Evolutionary conservation across 2,113 vertebrate genomes (phyloP).

Genomic region (Promerops cafer): DNA sequence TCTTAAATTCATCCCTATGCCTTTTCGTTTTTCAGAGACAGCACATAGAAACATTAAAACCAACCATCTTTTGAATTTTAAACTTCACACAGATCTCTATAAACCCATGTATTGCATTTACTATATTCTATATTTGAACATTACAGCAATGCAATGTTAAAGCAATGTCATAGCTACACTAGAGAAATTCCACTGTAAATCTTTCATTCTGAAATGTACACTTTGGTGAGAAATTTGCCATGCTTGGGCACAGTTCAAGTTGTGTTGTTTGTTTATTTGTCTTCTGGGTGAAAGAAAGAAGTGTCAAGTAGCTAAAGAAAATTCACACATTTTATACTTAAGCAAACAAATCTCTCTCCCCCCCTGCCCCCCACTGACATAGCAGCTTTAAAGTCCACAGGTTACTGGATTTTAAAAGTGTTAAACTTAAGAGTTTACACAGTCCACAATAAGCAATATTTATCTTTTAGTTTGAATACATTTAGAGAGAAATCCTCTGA

Average conservation of each 20-base stretch:
- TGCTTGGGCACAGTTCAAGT: background rate
- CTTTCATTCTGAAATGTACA: background rate
- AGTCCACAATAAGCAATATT: background rate
- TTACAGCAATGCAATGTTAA: slow-evolving; percentile 30
- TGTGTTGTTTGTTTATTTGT: slow-evolving; percentile 24
- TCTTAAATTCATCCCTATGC: background rate
- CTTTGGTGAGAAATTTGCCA: background rate
- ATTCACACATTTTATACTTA: background rate
- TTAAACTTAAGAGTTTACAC: background rate
- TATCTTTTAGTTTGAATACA: background rate
- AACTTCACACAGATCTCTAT: slow-evolving; percentile 11
- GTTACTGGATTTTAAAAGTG: background rate
- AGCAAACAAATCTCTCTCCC: background rate
- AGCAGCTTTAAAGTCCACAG: background rate
- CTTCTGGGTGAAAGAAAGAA: background rate
- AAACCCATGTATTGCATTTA: background rate
- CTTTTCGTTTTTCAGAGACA: background rate
- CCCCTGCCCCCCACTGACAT: accelerated
- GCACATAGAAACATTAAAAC: background rate
- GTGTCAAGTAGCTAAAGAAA: background rate
- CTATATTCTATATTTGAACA: background rate
- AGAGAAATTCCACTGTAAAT: background rate
- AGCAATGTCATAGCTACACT: slow-evolving; percentile 13
- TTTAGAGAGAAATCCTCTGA: background rate
- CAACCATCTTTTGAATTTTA: background rate